Conservation (phyloP, 2,888 invertebrate genomes). For the Acrocera orbiculus region DNA sequence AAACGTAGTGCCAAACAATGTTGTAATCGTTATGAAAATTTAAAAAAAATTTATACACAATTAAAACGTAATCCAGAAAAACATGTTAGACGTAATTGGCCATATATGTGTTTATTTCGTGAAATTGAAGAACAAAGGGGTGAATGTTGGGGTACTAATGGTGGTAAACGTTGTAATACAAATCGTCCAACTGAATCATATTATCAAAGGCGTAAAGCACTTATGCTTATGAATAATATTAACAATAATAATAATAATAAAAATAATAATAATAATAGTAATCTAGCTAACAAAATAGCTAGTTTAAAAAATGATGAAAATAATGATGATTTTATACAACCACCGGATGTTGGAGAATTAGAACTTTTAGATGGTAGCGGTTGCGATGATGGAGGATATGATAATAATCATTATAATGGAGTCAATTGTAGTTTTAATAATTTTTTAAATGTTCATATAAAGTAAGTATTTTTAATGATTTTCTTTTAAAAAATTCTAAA, state of each 20-base stretch:
- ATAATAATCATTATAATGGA: background rate
- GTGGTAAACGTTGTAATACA: background rate
- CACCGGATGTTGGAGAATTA: too few relatives aligned
- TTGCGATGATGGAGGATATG: background rate
- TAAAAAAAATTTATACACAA: constrained; percentile 30
- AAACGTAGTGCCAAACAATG: constrained; percentile 29
- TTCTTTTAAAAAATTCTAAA: too few relatives aligned
- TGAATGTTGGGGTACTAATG: constrained; percentile 25
- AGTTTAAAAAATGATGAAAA: too few relatives aligned
- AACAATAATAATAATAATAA: background rate
- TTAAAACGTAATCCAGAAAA: constrained; percentile 29
- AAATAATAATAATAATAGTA: too few relatives aligned
- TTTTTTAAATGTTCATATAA: constrained; percentile 3
- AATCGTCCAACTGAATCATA: constrained; percentile 26
- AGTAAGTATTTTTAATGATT: constrained; percentile 5
- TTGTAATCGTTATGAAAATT: constrained; percentile 30
- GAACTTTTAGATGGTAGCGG: too few relatives aligned
- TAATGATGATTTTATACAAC: too few relatives aligned
- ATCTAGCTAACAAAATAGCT: background rate
- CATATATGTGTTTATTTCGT: constrained; percentile 14
- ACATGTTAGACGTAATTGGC: constrained; percentile 29
- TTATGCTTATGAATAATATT: constrained; percentile 20
- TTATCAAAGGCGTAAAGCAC: constrained; percentile 25
- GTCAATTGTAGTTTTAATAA: constrained; percentile 5
- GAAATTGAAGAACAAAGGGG: constrained; percentile 31